Base-by-base conservation (phyloP, 2,888 invertebrate genomes). In the Mycogona germanica region DNA sequence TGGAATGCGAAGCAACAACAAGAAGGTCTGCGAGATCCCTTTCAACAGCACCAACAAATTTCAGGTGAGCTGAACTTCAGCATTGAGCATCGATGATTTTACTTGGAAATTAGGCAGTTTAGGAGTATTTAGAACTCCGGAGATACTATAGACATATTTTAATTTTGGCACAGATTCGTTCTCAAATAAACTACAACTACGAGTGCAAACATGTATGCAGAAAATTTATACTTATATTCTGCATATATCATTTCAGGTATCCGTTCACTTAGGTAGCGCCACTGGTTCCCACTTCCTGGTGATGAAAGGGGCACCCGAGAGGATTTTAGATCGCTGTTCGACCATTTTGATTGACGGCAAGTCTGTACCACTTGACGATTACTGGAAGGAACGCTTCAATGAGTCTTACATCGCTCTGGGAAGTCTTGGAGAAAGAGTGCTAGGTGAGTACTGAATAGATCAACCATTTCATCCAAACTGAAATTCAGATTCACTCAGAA, bases 241-340 rank as follows among this genome's bases (percentile, higher is more conserved):
- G n/a, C n/a, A n/a, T n/a, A n/a, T n/a, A n/a, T 49, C 14, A 47
- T 42, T 50, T 19, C 52, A 73, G 68, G 69, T 75, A 26, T 75
- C 75, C 25, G 68, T 75, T 57, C 75, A 74, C 57, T 70, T 73
- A 59, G 65, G 65, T 19, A 66, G 68, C 38, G 66, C 55, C 14
- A 37, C 9, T 55, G 68, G 47, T 55, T 32, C 44, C 14, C 68
- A 70, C 60, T 60, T 75, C 42, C 63, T 76, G 52, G 75, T 75
- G 55, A 72, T 72, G 72, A 72, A 72, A 63, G 72, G 72, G 9
- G 75, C 75, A 30, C 75, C 75, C 5, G 75, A 75, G 63, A 64
- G 73, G 53, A 73, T 75, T 61, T 65, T 76, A 23, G 71, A 72
- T 58, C 62, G 70, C 53, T 72, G 71, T 58, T 63, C 66, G 25